phyloP scores from a whole-genome alignment of 2,888 invertebrate genomes.

The Baronia brevicornis region DNA sequence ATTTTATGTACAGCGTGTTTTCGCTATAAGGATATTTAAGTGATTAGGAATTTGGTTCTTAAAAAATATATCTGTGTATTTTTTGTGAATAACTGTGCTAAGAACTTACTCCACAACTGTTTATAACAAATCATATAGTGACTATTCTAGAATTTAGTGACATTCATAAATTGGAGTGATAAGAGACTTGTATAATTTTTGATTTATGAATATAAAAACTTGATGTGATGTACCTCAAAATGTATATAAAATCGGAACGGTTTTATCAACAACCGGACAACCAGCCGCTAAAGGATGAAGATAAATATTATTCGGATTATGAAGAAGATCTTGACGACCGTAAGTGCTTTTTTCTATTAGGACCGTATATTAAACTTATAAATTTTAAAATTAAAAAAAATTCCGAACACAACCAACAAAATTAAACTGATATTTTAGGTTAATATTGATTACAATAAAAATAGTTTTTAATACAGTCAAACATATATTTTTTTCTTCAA shows the following conservation, averaged over 20 bases:
- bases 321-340: slow-evolving; percentile 62
- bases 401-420: slow-evolving; percentile 4
- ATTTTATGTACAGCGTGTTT: too few relatives aligned
- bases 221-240: slow-evolving; percentile 60
- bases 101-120: too few relatives aligned
- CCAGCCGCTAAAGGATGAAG: slow-evolving; percentile 47
- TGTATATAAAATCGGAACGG: slow-evolving; percentile 66
- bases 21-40: too few relatives aligned
- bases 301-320: slow-evolving; percentile 56
- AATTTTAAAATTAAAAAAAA: neutral
- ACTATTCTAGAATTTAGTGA: slow-evolving; percentile 7
- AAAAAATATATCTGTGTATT: too few relatives aligned
- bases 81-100: too few relatives aligned
- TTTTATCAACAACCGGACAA: slow-evolving; percentile 60
- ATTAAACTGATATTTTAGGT: too few relatives aligned
- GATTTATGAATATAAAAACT: slow-evolving; percentile 15
- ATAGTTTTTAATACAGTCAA: too few relatives aligned
- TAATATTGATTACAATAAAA: too few relatives aligned
- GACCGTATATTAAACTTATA: neutral
- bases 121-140: too few relatives aligned
- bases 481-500: too few relatives aligned
- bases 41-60: too few relatives aligned
- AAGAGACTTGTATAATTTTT: slow-evolving; percentile 1
- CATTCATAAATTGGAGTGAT: slow-evolving; percentile 8
- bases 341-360: slow-evolving; percentile 32